Conservation (phyloP, 2,797 vertebrate genomes). For the Dryobates pubescens region DNA sequence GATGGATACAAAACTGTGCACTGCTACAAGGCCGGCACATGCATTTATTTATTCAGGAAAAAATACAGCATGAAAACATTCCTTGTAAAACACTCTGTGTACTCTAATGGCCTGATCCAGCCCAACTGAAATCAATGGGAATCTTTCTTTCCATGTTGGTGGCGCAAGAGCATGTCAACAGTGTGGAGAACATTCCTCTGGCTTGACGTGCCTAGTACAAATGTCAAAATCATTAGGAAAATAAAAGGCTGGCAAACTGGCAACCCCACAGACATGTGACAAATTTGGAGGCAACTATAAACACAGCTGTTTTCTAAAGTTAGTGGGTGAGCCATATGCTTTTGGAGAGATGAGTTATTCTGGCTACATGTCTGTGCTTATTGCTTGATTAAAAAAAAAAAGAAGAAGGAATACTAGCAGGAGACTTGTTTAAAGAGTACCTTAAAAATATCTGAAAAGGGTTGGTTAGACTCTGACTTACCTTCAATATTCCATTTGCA, state of each 20-base stretch:
- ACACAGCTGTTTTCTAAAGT: slow-evolving; percentile 53
- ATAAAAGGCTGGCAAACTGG: slow-evolving; percentile 1
- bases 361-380: not conserved
- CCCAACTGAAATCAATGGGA: slow-evolving; percentile 4
- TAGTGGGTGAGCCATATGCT: slow-evolving; percentile 23
- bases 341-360: slow-evolving; percentile 31
- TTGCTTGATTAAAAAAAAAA: slow-evolving; percentile 17
- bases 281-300: slow-evolving; percentile 47
- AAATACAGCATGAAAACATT: slow-evolving; percentile 25
- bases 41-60: slow-evolving; percentile 61
- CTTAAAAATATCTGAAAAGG: slow-evolving; percentile 24
- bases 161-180: not conserved
- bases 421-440: not conserved
- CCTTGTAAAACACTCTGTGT: slow-evolving; percentile 30
- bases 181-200: slow-evolving; percentile 9
- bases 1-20: slow-evolving; percentile 40
- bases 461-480: not conserved
- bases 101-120: not conserved
- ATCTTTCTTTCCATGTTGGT: not conserved
- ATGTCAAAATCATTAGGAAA: slow-evolving; percentile 43
- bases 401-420: slow-evolving; percentile 3
- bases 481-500: not conserved
- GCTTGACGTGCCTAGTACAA: slow-evolving; percentile 42
- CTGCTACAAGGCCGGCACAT: slow-evolving; percentile 19
- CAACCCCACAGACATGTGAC: not conserved